Evolutionary conservation across 2,888 invertebrate species (phyloP), one percentile per base, ranked within the genome.

Genomic region (Steinernema carpocapsae): DNA sequence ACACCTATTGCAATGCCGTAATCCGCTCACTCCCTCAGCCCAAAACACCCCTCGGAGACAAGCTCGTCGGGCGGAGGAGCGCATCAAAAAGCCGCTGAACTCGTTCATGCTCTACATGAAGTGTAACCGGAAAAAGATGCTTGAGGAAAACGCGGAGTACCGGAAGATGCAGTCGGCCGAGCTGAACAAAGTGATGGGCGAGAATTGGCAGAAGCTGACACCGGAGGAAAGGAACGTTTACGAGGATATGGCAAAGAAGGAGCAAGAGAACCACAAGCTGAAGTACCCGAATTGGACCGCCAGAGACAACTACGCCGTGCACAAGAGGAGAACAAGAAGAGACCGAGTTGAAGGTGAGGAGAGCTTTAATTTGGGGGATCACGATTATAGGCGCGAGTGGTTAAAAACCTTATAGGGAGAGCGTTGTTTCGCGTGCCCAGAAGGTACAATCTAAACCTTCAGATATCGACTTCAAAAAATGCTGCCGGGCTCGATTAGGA

Each of bases 91-190:
- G 91, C 99, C 99, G 80, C 91, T 99, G 82, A 99, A 99, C 90
- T 97, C 99, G 87, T 99, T 99, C 91, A 99, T 99, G 99, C 91
- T 99, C 85, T 99, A 97, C 90, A 99, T 99, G 99, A 99, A 99
- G 90, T 97, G 99, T 90, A 97, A 97, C 94, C 91, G 99, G 88
- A 95, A 96, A 83, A 95, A 96, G 90, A 96, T 99, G 75, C 95
- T 97, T 77, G 95, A 97, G 46, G 97, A 99, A 89, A 96, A 96
- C 90, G 97, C 96, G 80, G 91, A 97, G 82, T 97, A 97, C 90
- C 97, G 97, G 81, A 82, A 70, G 82, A 84, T 70, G 64, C 86
- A 87, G 77, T 96, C 95, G 80, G 97, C 99, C 74, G 97, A 97
- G 85, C 96, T 99, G 89, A 99, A 99, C 91, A 97, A 99, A 91